These are phyloP conservation scores for Patella ulyssiponensis DNA, from an alignment of 2,888 invertebrate genomes.

Conservation along the genomic window DNA sequence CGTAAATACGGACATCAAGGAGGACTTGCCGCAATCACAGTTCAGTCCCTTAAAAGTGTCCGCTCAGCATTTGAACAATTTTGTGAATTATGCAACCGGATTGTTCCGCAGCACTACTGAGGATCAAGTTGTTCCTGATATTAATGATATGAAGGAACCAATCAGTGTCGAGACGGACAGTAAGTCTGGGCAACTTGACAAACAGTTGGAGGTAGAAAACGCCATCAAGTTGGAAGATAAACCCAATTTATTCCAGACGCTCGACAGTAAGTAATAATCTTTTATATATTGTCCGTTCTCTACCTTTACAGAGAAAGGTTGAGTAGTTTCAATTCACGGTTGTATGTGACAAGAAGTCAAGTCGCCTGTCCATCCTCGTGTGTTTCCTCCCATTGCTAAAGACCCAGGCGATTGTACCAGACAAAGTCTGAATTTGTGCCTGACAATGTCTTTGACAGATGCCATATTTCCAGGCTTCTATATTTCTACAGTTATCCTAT, in stretches of 20 bases:
- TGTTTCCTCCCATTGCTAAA: no score
- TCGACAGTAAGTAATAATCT: slow-evolving; percentile 76
- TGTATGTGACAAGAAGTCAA: no score
- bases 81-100: slow-evolving; percentile 96
- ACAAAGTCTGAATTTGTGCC: no score
- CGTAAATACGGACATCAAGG: not conserved
- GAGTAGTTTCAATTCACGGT: no score
- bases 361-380: no score
- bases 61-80: slow-evolving; percentile 71
- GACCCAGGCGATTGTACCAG: no score
- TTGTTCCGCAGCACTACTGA: slow-evolving; percentile 77
- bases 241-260: slow-evolving; percentile 94
- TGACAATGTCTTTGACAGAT: no score
- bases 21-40: slow-evolving; percentile 35
- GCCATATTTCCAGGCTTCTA: no score
- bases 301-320: no score
- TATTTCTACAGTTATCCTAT: no score
- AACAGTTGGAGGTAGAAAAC: slow-evolving; percentile 56
- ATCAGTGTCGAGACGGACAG: slow-evolving; percentile 16
- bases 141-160: slow-evolving; percentile 39
- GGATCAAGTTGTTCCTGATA: slow-evolving; percentile 47
- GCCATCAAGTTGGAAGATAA: slow-evolving; percentile 78
- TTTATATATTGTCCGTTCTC: not conserved
- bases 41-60: slow-evolving; percentile 56
- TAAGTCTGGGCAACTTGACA: slow-evolving; percentile 21